Base-by-base conservation (phyloP, 2,113 vertebrate species). In the Malurus melanocephalus region DNA sequence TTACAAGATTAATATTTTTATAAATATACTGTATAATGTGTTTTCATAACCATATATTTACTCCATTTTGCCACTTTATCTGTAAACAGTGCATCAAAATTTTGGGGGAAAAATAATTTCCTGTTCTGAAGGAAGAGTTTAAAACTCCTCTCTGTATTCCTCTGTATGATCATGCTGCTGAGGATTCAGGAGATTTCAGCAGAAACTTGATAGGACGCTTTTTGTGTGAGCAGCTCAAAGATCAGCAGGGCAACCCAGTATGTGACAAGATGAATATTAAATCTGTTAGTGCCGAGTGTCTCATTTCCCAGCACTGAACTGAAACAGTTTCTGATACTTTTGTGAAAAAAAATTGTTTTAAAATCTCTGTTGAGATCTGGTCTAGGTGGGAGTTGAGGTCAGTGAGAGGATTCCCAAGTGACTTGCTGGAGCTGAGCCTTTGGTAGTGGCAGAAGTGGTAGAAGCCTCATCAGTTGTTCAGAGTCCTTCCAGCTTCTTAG, bases 191-290 rank as follows among this genome's bases (percentile, higher is more conserved):
- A 94, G 67, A 88, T 94, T 96, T 94, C 88, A 95, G 68, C 61
- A 85, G 90, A 92, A 97, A 96, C 89, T 94, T 77, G 46, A 93
- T 94, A 96, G 69, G 43, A 62, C 2, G 20, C 33, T 93, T 89
- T 91, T 91, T 80, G 33, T 86, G 81, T 40, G 45, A 80, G 20
- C 56, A 81, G 55, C 43, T 77, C 42, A 56, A 55, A 79, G 53
- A 89, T 71, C 57, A 28, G 40, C 20, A 83, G 46, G 52, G 40
- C 83, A 95, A 84, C 51, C 57, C 53, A 57, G 69, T 14, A 69
- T 40, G 77, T 90, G 78, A 80, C 48, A 88, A 94, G 79, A 95
- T 55, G 30, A 91, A 79, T 77, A 92, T 90, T 87, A 85, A 94
- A 93, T 69, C 80, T 88, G 30, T 72, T 90, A 55, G 74, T 88